Conservation (phyloP, 2,797 vertebrate species). For the Cyclopterus lumpus region DNA sequence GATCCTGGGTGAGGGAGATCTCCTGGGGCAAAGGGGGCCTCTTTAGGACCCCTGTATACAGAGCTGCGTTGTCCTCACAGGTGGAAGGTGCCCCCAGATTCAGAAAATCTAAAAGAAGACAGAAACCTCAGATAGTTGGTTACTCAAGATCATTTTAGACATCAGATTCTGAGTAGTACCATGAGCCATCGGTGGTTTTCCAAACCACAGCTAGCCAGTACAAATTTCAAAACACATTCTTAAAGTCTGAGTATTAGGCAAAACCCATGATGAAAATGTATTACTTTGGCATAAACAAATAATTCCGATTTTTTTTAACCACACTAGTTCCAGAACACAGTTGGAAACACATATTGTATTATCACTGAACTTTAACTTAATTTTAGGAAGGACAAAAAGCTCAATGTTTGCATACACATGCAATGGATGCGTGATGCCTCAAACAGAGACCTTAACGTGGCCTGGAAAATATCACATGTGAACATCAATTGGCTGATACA, state of each 20-base stretch:
- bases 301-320: not conserved
- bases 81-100: constrained; percentile 84
- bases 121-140: constrained; percentile 9
- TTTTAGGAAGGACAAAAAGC: not conserved
- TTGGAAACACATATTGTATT: not conserved
- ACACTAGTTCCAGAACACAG: not conserved
- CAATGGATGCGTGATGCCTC: not conserved
- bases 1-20: constrained; percentile 87
- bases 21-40: constrained; percentile 86
- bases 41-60: constrained; percentile 95
- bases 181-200: constrained; percentile 38
- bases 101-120: constrained; percentile 80
- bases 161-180: constrained; percentile 18
- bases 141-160: constrained; percentile 21
- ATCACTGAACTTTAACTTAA: not conserved
- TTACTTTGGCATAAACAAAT: not conserved
- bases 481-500: not conserved
- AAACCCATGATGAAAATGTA: constrained; percentile 20
- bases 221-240: constrained; percentile 51
- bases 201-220: constrained; percentile 30
- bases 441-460: not conserved
- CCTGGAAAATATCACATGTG: not conserved
- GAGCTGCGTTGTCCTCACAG: constrained; percentile 90
- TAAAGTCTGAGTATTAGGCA: constrained; percentile 36
- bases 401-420: not conserved